These are phyloP conservation scores for Drosophila borborema DNA, from an alignment of 2,888 invertebrate genomes.

Conservation along the genomic window DNA sequence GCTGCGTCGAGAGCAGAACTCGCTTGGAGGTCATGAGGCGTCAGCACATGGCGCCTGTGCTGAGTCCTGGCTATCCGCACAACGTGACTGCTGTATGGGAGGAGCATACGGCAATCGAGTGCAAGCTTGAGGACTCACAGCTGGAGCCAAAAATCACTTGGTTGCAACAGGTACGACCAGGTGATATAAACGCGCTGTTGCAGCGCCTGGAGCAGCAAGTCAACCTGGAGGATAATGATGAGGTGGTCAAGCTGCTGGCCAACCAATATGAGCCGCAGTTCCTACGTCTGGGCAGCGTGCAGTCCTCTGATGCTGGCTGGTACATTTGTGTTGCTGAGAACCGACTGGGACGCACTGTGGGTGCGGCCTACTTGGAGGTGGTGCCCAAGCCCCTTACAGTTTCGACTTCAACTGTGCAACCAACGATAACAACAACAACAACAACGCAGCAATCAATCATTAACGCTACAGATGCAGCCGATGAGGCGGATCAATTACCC, in stretches of 20 bases:
- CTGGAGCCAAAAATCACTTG: slow-evolving; percentile 93
- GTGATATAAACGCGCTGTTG: slow-evolving; percentile 42
- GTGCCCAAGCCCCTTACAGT: slow-evolving; percentile 3
- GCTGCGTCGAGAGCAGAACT: slow-evolving; percentile 89
- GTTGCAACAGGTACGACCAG: slow-evolving; percentile 82
- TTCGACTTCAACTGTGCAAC: neutral
- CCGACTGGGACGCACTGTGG: slow-evolving; percentile 91
- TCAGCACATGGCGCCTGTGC: slow-evolving; percentile 88
- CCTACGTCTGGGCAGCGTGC: slow-evolving; percentile 92
- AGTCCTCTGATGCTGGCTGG: slow-evolving; percentile 95
- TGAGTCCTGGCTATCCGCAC: slow-evolving; percentile 88
- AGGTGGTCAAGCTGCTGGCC: slow-evolving; percentile 46
- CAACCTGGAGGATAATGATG: neutral
- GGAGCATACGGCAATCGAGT: slow-evolving; percentile 90
- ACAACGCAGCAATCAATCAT: neutral
- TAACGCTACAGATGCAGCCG: slow-evolving; percentile 3
- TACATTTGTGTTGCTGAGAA: slow-evolving; percentile 98
- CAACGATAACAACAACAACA: slow-evolving; percentile 3
- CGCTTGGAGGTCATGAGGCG: slow-evolving; percentile 91
- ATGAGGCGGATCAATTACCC: slow-evolving; percentile 26
- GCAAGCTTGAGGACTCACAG: slow-evolving; percentile 88
- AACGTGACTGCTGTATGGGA: slow-evolving; percentile 91
- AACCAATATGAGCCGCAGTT: slow-evolving; percentile 88
- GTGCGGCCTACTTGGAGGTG: slow-evolving; percentile 93
- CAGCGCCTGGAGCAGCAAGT: slow-evolving; percentile 21